Evolutionary conservation across 2,113 vertebrate species (phyloP), one percentile per base, ranked within the genome.

Genomic region (Rhinopithecus roxellana): DNA sequence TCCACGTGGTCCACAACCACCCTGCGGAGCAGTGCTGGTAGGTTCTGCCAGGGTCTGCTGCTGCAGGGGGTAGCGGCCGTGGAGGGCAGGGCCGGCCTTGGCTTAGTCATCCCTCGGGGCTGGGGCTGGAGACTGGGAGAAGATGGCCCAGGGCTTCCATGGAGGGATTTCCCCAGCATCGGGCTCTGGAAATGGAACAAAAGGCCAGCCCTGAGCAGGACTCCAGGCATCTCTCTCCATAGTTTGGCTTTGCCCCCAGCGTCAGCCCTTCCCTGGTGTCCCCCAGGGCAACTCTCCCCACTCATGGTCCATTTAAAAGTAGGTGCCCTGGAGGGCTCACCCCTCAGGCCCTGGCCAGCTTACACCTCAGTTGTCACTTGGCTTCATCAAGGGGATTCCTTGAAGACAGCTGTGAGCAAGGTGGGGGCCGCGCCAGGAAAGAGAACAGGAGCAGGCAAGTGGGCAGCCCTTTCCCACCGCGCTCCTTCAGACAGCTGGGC

Each of bases 1-100:
- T 99, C 98, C 99, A 99, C 0, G 99, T 99, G 97, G 99, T 99
- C 84, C 99, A 99, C 98, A 99, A 99, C 97, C 99, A 99, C 82
- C 99, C 99, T 0, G 99, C 99, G 0, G 99, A 99, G 98, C 99
- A 99, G 93, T 99, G 99, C 97, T 99, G 99, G 99, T 99, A 97
- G 98, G 99, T 97, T 38, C 4, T 2, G 0, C 17, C 35, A 1
- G 0, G 32, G 43, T 0, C 83, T 20, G 35, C 67, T 3, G 23
- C 61, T 35, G 40, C 43, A 3, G 40, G 48, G 0, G 0, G 90
- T 12, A 2, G 38, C 1, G 12, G 10, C 38, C 17, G 1, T 84
- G 48, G 75, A 18, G 59, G 48, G 5, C 1, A 1, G 52, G 25
- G 55, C 50, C 0, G 0, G 59, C 43, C 79, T 57, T 22, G n/a